phyloP scores from a whole-genome alignment of 2,888 invertebrate genomes.

The Coenonympha arcania region DNA sequence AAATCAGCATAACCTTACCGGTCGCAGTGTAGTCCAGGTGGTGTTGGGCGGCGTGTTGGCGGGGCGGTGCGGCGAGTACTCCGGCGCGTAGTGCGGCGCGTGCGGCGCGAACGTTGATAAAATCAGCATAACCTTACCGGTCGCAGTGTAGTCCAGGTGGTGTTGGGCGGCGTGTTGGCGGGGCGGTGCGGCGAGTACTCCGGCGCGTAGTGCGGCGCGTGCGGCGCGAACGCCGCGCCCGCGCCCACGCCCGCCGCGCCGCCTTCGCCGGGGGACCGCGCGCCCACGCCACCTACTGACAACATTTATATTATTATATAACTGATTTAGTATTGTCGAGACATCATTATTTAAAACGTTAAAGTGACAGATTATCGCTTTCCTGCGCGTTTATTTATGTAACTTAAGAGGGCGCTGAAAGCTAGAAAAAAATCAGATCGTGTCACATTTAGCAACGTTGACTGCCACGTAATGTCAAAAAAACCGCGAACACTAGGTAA shows the following conservation, averaged over 20 bases:
- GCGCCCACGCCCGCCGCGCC: slow-evolving; percentile 66
- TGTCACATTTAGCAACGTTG: too few species aligned
- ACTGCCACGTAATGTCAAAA: too few species aligned
- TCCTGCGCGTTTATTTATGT: too few species aligned
- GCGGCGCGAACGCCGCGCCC: slow-evolving; percentile 55
- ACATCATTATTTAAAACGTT: too few species aligned
- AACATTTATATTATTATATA: neutral
- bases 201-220: slow-evolving; percentile 75
- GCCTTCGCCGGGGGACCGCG: slow-evolving; percentile 39
- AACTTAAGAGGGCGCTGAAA: too few species aligned
- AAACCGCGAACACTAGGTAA: too few species aligned
- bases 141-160: slow-evolving; percentile 61
- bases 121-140: slow-evolving; percentile 33
- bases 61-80: slow-evolving; percentile 67
- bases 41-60: slow-evolving; percentile 66
- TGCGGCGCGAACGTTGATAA: too few species aligned
- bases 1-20: slow-evolving; percentile 32
- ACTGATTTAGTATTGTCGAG: too few species aligned
- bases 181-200: slow-evolving; percentile 69
- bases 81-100: slow-evolving; percentile 74
- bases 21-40: slow-evolving; percentile 60
- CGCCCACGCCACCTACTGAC: slow-evolving; percentile 28
- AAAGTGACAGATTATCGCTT: too few species aligned
- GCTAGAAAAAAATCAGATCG: too few species aligned
- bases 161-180: slow-evolving; percentile 64